phyloP scores from a whole-genome alignment of 2,113 vertebrate genomes.

The Corydoras maculifer region DNA sequence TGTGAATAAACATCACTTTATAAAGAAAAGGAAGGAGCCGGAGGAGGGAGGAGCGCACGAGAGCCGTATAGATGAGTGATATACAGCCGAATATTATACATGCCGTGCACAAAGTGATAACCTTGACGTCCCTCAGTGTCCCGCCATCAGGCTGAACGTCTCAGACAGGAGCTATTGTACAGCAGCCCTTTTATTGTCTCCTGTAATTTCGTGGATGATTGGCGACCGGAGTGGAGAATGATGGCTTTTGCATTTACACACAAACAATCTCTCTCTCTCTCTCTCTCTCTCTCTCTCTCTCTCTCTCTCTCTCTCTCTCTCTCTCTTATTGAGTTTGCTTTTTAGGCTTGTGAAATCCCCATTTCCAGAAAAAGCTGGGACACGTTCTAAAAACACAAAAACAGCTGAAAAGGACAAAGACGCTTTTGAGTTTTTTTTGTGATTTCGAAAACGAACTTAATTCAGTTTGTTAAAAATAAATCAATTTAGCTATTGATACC shows the following conservation, averaged over 20 bases:
- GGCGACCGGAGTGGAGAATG: background rate
- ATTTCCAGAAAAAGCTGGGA: too few species aligned
- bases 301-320: too few species aligned
- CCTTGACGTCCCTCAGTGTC: constrained; percentile 13
- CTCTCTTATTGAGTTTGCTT: too few species aligned
- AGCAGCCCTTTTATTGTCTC: constrained; percentile 6
- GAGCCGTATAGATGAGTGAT: background rate
- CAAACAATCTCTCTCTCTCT: background rate
- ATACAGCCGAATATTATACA: constrained; percentile 2
- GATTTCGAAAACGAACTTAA: too few species aligned
- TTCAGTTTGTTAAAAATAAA: too few species aligned
- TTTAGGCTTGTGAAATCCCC: too few species aligned
- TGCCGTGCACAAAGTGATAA: constrained; percentile 21
- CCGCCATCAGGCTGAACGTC: constrained; percentile 1
- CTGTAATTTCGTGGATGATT: constrained; percentile 12
- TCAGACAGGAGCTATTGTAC: background rate
- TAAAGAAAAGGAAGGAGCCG: constrained; percentile 2
- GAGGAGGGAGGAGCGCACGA: background rate
- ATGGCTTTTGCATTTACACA: background rate
- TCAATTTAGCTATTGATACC: too few species aligned
- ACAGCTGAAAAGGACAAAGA: too few species aligned
- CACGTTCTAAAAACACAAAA: too few species aligned
- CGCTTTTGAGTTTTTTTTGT: too few species aligned
- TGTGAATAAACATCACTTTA: constrained; percentile 35
- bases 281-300: too few species aligned